These are phyloP conservation scores for Australoheros scitulus DNA, from an alignment of 2,113 vertebrate species.

Conservation along the genomic window DNA sequence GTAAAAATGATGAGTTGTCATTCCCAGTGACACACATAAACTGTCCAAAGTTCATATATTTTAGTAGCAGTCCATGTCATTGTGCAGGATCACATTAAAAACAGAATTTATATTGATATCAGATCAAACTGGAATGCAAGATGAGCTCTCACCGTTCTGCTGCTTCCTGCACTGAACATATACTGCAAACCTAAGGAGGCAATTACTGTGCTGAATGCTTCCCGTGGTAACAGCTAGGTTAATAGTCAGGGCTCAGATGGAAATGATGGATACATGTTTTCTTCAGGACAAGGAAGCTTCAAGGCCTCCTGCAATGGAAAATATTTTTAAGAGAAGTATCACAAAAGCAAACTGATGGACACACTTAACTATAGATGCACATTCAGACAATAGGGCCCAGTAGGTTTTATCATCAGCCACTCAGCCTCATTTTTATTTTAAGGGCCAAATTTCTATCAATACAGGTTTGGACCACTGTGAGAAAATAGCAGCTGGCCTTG, in stretches of 20 bases:
- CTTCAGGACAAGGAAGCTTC: constrained; percentile 38
- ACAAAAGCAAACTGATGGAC: constrained; percentile 19
- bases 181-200: constrained; percentile 36
- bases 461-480: constrained; percentile 58
- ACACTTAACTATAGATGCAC: constrained; percentile 3
- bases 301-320: constrained; percentile 43
- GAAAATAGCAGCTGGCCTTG: constrained; percentile 71
- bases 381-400: constrained; percentile 32
- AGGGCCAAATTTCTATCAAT: constrained; percentile 63
- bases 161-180: constrained; percentile 5
- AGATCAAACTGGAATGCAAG: constrained; percentile 4
- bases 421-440: constrained; percentile 53
- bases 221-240: constrained; percentile 58
- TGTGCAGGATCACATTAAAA: not conserved
- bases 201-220: constrained; percentile 39
- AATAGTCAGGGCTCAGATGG: constrained; percentile 48
- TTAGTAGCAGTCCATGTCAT: not conserved
- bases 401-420: constrained; percentile 49
- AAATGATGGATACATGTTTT: constrained; percentile 44
- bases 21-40: not conserved
- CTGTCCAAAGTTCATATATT: not conserved
- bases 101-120: not conserved
- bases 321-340: constrained; percentile 33
- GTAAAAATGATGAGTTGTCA: not conserved
- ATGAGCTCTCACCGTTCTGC: not conserved